phyloP scores from a whole-genome alignment of 2,113 vertebrate genomes.

The Todiramphus saurophagus region DNA sequence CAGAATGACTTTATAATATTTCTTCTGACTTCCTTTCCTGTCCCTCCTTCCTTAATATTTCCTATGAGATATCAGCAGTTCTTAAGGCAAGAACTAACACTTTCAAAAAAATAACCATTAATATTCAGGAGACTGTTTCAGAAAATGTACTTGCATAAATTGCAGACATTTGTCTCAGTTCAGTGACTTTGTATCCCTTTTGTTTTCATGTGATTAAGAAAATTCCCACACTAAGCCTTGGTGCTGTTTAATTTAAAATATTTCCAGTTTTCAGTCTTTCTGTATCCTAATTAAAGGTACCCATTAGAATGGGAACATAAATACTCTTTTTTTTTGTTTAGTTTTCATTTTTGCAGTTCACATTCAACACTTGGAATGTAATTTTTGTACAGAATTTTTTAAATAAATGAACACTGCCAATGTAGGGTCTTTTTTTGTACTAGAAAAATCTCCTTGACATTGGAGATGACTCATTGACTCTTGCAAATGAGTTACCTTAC shows the following conservation, averaged over 20 bases:
- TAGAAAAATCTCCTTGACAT: neutral
- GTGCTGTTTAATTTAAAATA: neutral
- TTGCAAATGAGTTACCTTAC: neutral
- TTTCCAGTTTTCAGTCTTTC: neutral
- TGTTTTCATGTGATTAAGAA: neutral
- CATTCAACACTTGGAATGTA: neutral
- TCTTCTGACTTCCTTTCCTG: neutral
- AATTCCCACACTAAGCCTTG: neutral
- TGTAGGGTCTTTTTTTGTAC: neutral
- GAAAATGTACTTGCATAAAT: neutral
- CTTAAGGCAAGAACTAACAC: neutral
- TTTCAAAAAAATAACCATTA: neutral
- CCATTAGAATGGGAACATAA: neutral
- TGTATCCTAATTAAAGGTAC: neutral
- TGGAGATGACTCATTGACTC: too few relatives aligned
- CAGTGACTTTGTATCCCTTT: neutral
- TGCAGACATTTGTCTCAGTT: neutral
- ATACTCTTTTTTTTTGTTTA: neutral
- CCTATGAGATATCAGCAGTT: neutral
- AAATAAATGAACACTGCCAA: neutral
- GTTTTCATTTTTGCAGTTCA: neutral
- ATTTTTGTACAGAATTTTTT: neutral
- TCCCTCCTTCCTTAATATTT: neutral
- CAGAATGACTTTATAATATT: neutral
- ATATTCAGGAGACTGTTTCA: neutral